phyloP scores from a whole-genome alignment of 2,113 vertebrate species.

The Ctenodactylus gundi region DNA sequence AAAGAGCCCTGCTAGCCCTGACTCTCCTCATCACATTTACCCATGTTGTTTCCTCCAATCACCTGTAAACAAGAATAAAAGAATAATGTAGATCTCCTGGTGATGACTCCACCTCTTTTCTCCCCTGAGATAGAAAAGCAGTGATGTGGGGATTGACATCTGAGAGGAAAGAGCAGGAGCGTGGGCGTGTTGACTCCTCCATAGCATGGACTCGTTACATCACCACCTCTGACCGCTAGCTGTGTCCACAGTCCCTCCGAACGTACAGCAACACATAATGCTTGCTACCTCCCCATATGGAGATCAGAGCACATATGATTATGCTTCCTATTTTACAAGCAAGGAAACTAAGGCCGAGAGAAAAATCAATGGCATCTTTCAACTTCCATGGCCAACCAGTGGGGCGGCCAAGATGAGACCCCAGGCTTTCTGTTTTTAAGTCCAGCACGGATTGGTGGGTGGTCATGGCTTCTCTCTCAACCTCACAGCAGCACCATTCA shows the following conservation, averaged over 20 bases:
- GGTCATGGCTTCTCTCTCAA: background rate
- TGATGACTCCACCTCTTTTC: background rate
- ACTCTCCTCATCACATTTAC: background rate
- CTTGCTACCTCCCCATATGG: too few species aligned
- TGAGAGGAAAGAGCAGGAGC: background rate
- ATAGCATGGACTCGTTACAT: too few species aligned
- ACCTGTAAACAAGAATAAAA: background rate
- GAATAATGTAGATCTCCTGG: background rate
- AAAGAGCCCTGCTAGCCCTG: accelerated
- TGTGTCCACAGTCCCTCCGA: background rate
- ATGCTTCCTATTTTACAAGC: background rate
- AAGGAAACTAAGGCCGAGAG: background rate
- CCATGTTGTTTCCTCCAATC: background rate
- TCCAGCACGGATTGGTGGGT: background rate
- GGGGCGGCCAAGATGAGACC: background rate
- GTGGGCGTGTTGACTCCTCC: too few species aligned
- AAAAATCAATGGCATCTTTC: background rate
- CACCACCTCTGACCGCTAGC: background rate
- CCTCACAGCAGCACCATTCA: background rate
- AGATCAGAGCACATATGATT: background rate
- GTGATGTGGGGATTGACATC: background rate
- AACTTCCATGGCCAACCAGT: background rate
- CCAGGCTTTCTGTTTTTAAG: background rate
- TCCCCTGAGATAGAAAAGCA: background rate
- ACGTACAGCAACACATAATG: background rate